phyloP scores from a whole-genome alignment of 2,797 vertebrate species.

The Fundulus diaphanus region DNA sequence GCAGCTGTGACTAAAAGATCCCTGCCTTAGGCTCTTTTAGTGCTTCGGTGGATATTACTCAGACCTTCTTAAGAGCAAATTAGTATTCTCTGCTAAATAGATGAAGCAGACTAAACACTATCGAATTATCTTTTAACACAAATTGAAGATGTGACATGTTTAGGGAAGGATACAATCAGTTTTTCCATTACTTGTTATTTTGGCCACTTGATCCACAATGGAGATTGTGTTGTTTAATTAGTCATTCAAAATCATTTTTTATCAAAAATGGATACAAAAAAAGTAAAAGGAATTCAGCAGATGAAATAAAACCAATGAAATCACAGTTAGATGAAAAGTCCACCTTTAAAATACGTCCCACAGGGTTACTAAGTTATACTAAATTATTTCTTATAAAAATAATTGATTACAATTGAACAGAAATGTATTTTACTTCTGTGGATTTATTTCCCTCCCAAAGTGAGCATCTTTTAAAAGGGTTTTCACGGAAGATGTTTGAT shows the following conservation, averaged over 20 bases:
- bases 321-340: not conserved
- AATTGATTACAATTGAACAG: not conserved
- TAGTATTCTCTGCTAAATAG: constrained; percentile 25
- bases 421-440: not conserved
- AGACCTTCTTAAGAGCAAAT: constrained; percentile 23
- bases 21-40: constrained; percentile 38
- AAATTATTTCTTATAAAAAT: not conserved
- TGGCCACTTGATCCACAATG: not conserved
- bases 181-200: constrained; percentile 1
- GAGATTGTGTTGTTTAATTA: not conserved
- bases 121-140: constrained; percentile 11
- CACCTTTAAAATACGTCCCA: not conserved
- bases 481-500: not conserved
- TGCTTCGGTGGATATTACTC: constrained; percentile 47
- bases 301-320: no score
- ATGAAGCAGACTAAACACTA: constrained; percentile 14
- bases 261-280: not conserved
- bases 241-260: not conserved
- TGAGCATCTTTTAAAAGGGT: not conserved
- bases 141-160: not conserved
- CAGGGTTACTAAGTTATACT: not conserved
- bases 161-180: constrained; percentile 1
- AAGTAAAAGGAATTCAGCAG: not conserved
- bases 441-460: not conserved
- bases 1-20: constrained; percentile 53